Evolutionary conservation across 2,888 invertebrate species (phyloP).

Genomic region (Antitype chi): DNA sequence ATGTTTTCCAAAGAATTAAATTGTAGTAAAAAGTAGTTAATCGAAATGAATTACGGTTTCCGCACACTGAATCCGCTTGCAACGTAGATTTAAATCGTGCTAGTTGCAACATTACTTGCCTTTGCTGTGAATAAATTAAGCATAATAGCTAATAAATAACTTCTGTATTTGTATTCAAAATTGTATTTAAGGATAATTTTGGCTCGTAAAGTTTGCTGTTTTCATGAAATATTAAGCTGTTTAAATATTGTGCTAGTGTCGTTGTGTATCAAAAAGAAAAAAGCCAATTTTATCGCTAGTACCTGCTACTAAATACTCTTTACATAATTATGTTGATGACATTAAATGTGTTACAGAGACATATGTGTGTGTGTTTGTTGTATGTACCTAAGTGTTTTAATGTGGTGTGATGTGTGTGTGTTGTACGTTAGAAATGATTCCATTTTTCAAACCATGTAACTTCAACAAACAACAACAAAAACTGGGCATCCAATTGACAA

Average conservation of each 20-base stretch:
- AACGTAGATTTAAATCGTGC: constrained; percentile 42
- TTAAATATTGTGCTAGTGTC: background rate
- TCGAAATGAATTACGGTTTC: constrained; percentile 50
- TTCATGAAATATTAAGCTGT: background rate
- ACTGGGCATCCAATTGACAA: background rate
- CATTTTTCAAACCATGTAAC: no score
- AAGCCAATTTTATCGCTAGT: background rate
- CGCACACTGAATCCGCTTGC: constrained; percentile 30
- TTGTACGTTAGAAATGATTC: no score
- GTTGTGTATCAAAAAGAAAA: background rate
- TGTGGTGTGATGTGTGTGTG: no score
- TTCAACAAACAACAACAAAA: no score
- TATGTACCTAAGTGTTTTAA: no score
- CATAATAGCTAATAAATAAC: constrained; percentile 55
- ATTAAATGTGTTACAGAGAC: no score
- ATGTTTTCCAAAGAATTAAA: constrained; percentile 11
- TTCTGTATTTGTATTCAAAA: constrained; percentile 37
- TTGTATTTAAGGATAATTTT: constrained; percentile 42
- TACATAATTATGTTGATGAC: no score
- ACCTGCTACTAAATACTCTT: background rate
- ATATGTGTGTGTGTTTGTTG: no score
- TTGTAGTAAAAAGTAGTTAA: constrained; percentile 34
- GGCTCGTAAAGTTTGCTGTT: constrained; percentile 3
- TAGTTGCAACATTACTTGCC: constrained; percentile 36
- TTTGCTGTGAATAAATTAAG: constrained; percentile 54